Evolutionary conservation across 1,140 invertebrate species (phyloP), one percentile per base, ranked within the genome.

Genomic region (Myzus persicae): DNA sequence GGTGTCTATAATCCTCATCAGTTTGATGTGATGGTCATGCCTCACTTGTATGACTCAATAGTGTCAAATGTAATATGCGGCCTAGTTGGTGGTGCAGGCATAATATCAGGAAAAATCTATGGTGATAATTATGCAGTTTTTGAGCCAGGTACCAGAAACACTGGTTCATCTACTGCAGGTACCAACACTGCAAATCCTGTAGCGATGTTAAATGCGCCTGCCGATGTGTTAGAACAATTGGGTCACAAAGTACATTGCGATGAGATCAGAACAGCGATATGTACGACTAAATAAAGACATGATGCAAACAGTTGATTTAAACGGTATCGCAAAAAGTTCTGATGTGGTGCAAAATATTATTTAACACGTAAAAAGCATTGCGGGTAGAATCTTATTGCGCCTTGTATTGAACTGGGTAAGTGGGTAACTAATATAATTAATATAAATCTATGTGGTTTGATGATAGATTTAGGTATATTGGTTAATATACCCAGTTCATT

Each of bases 1-100:
- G n/a, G 99, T 99, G 0, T 98, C 98, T 0, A n/a, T n/a, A 99
- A 98, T 94, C 99, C 99, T 1, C 97, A 99, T 95, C 98, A 99
- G 95, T 99, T 99, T 96, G 99, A 99, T 96, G 98, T 99, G 24
- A 98, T 99, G 97, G 96, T 99, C 26, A 99, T 99, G 96, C 99
- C 99, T 0, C 99, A 99, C 95, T 96, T 99, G 82, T 99, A 99
- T 95, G 99, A 99, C 8, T 98, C 99, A 89, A 99, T 99, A 95
- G 97, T 99, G 6, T 99, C 98, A 0, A 99, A 99, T 95, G 97
- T 99, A 40, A 97, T 99, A 67, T 99, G 99, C 95, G 99, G 99
- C 38, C 95, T 99, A 11, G 97, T 99, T 93, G 99, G 99, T 5
- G 99, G 99, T 6, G 99, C 99, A 84, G 99, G 99, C 26, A 96